Percentiles rank a stretch among this genome's conserved stretches.
Evolutionary conservation across 30 jellyfish, hydroid and myxozoan species (phyloP).

Genomic region (Mastigias papua): DNA sequence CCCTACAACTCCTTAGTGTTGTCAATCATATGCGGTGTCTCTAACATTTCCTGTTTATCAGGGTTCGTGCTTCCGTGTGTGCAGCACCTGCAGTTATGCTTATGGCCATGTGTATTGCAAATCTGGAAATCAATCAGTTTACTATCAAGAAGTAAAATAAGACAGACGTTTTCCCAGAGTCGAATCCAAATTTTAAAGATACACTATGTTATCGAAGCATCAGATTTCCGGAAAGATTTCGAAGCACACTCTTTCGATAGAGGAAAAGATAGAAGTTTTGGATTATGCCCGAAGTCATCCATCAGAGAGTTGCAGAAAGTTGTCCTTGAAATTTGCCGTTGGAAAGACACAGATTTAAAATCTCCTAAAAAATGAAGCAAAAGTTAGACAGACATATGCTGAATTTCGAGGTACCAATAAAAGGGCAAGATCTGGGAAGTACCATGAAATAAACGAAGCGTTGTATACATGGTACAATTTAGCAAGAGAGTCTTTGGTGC

Average conservation of each 20-base stretch:
- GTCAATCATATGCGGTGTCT: not conserved
- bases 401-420: constrained; percentile 17
- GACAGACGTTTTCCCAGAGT: not conserved
- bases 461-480: constrained; percentile 7
- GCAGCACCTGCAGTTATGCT: not conserved
- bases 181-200: not conserved
- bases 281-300: not conserved
- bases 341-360: constrained; percentile 17
- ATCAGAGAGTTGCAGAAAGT: not conserved
- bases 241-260: not conserved
- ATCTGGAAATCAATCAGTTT: not conserved
- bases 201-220: not conserved
- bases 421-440: constrained; percentile 27
- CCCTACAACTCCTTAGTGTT: too few species aligned
- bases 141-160: not conserved
- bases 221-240: not conserved
- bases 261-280: not conserved
- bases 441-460: constrained; percentile 23
- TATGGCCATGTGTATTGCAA: not conserved
- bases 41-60: not conserved
- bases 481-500: constrained; percentile 31
- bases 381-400: not conserved
- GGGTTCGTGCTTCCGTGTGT: not conserved
- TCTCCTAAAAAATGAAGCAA: constrained; percentile 2
- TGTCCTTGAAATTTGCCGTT: constrained; percentile 4